Evolutionary conservation across 2,888 invertebrate species (phyloP), one percentile per base, ranked within the genome.

Genomic region (Hypsopygia costalis): DNA sequence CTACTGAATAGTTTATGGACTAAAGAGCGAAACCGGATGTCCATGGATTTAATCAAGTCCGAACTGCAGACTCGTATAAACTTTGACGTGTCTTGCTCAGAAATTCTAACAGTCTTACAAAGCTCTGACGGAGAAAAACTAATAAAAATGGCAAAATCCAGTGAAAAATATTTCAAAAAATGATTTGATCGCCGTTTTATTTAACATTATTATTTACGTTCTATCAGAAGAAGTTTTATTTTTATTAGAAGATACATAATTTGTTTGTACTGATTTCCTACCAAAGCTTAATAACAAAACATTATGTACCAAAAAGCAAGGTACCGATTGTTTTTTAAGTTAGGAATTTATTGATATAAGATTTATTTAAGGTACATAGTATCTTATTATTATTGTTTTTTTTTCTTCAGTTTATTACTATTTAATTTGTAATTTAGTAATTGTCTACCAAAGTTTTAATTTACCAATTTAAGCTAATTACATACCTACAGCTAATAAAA

Each of bases 1-100:
- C 36, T 40, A n/a, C 10, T 44, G 11, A 44, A 43, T 21, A 43
- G 16, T 40, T 43, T 43, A 36, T 40, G 36, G 20, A 33, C 43
- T 20, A 38, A 43, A 40, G 40, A 43, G 10, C 21, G 40, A 33
- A 44, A 40, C 27, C 12, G 34, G 16, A 44, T 40, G 43, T 29
- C 39, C 30, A 34, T 43, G 21, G 43, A 39, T 35, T 39, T 35
- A 27, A 43, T 39, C 34, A 39, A 39, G 31, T 30, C 39, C 6
- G 35, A 43, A 39, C 35, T 43, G 34, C 34, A 39, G 21, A 43
- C 38, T 39, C 34, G 22, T 21, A 11, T 42, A 16, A 42, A 37
- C 11, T 36, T 41, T 32, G 32, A 36, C 11, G 36, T 16, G 20
- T 31, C 29, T 36, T 41, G 41, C 31, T 32, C 21, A 6, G 21